Evolutionary conservation across 1,140 invertebrate species (phyloP), one percentile per base, ranked within the genome.

Genomic region (Acromyrmex charruanus): DNA sequence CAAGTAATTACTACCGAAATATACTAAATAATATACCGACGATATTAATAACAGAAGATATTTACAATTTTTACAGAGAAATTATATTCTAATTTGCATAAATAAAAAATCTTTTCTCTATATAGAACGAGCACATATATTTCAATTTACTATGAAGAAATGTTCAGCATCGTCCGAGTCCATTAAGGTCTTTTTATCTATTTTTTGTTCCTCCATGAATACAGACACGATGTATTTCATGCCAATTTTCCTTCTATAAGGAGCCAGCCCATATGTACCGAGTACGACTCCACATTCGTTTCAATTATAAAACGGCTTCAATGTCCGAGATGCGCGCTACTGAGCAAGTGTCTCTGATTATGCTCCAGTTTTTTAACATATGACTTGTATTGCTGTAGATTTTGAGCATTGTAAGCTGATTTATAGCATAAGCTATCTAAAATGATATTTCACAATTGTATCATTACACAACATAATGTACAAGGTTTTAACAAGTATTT

Each of bases 301-400:
- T 79, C 59, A 85, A 85, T 85, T 85, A 85, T 66, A 85, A 79
- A 79, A 77, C 65, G 25, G 31, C 61, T 85, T 59, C 53, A 39
- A 18, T 79, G 49, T 49, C 25, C 49, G 6, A 61, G 39, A 4
- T 25, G 12, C 35, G 35, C n/a, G 18, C 55, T 35, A 63, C 51
- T 61, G 51, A 59, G 71, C 79, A 71, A 44, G 55, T n/a, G 25
- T 28, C 55, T 12, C 71, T 74, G 39, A 28, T 82, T 74, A 74
- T 74, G 55, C 21, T 21, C 80, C 10, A 82, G 53, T 74, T 82
- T 79, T 61, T 82, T 31, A 7, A 74, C 25, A 63, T 25, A 25
- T 25, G 3, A 75, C 68, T 39, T 10, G 18, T 25, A 18, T 72
- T 44, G 35, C 35, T 18, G 6, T 31, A 31, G 18, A 72, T 72